Evolutionary conservation across 23 tunicate species (phyloP).

Genomic region (Styela clava): DNA sequence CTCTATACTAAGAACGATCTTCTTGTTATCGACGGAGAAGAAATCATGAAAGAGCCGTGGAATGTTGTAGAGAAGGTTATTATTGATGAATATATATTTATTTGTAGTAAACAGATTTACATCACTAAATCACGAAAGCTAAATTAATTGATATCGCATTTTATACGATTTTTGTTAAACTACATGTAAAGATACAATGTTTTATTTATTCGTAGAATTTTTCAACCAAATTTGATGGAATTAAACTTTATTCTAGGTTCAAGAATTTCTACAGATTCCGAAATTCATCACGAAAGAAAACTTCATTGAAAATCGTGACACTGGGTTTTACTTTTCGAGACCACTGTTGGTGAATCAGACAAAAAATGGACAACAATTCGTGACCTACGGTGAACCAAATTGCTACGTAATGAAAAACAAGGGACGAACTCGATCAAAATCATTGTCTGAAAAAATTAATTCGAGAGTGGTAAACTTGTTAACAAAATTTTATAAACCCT

Average conservation of each 20-base stretch:
- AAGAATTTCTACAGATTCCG: neutral
- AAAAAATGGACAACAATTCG: neutral
- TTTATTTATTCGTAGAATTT: too few species aligned
- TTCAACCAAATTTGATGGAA: too few species aligned
- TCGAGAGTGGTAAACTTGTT: neutral
- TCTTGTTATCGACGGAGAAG: neutral
- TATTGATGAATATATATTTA: too few species aligned
- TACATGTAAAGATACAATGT: too few species aligned
- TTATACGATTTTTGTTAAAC: too few species aligned
- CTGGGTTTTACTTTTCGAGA: neutral
- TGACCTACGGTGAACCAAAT: neutral
- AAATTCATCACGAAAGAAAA: neutral
- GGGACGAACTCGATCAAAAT: neutral
- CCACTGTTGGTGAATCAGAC: neutral
- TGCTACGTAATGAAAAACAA: neutral
- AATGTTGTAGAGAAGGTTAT: neutral
- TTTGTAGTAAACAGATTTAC: too few species aligned
- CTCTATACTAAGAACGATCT: too few species aligned
- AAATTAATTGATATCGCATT: too few species aligned
- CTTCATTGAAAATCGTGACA: neutral
- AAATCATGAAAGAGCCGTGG: neutral
- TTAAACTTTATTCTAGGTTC: neutral
- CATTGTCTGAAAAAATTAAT: too few species aligned
- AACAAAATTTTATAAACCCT: neutral
- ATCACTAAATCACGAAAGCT: too few species aligned